These are phyloP conservation scores for Pseudorhombus dupliciocellatus DNA, from an alignment of 2,113 vertebrate species.

Conservation along the genomic window DNA sequence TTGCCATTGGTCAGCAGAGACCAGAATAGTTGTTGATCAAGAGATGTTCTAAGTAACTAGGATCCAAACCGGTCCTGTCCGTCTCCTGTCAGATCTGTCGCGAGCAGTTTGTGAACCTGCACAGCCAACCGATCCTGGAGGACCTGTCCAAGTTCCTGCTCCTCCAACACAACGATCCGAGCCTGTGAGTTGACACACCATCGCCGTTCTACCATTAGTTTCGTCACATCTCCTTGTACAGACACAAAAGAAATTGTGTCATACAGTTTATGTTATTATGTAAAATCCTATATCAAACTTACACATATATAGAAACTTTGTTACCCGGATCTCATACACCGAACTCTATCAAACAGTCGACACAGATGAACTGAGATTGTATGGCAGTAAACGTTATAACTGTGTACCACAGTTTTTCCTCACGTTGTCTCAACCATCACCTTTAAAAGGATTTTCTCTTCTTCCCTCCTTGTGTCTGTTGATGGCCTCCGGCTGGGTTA, in stretches of 20 bases:
- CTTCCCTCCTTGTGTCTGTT: not conserved
- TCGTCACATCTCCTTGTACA: not conserved
- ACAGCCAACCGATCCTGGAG: constrained; percentile 91
- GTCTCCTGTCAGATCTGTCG: constrained; percentile 86
- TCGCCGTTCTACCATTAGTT: not conserved
- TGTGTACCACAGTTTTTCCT: constrained; percentile 14
- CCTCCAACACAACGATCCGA: constrained; percentile 81
- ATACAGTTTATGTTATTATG: not conserved
- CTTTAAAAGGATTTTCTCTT: constrained; percentile 11
- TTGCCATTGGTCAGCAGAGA: too few relatives aligned
- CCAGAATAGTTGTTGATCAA: too few relatives aligned
- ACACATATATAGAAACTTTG: not conserved
- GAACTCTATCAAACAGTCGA: constrained; percentile 12
- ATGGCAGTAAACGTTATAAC: constrained; percentile 28
- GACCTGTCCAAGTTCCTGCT: constrained; percentile 89
- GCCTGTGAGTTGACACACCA: constrained; percentile 70
- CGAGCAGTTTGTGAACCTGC: constrained; percentile 92
- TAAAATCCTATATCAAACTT: not conserved
- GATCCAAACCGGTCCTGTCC: not conserved
- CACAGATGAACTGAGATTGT: constrained; percentile 15
- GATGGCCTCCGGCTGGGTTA: constrained; percentile 45
- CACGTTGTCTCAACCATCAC: constrained; percentile 11
- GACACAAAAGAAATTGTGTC: not conserved
- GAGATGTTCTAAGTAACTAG: too few relatives aligned
- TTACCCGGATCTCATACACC: not conserved